A percentile compares a stretch with the other conserved stretches of the same genome.
Conservation (phyloP, 2,113 vertebrate genomes). For the Phoxinus phoxinus region DNA sequence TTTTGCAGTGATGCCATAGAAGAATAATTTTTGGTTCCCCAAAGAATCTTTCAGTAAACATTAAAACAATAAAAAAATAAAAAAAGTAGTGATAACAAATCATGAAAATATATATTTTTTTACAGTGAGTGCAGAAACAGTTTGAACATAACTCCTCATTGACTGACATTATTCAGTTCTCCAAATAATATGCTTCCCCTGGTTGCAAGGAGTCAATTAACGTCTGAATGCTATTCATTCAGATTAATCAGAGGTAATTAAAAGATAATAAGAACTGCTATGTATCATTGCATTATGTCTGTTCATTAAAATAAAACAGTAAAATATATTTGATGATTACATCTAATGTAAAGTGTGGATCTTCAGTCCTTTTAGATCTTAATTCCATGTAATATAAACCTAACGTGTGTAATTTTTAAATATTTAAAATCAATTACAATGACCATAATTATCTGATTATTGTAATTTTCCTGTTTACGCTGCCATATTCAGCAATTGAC, state of each 20-base stretch:
- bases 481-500: not conserved
- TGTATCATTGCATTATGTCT: not conserved
- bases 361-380: not conserved
- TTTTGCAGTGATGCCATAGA: too few relatives aligned
- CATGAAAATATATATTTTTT: too few relatives aligned
- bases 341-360: not conserved
- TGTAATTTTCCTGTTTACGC: not conserved
- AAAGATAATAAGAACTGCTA: not conserved
- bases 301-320: not conserved
- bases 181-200: slow-evolving; percentile 40
- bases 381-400: not conserved
- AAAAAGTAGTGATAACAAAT: too few relatives aligned
- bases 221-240: slow-evolving; percentile 34
- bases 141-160: not conserved
- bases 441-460: not conserved
- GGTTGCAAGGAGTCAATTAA: slow-evolving; percentile 28
- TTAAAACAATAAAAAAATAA: too few relatives aligned
- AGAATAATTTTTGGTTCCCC: too few relatives aligned
- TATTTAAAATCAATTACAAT: not conserved
- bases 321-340: not conserved
- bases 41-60: too few relatives aligned
- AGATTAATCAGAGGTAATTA: slow-evolving; percentile 41
- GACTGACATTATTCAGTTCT: slow-evolving; percentile 19
- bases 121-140: too few relatives aligned
- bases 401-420: not conserved